Base-by-base conservation (phyloP, 2,888 invertebrate genomes). In the Epistrophe eligans region DNA sequence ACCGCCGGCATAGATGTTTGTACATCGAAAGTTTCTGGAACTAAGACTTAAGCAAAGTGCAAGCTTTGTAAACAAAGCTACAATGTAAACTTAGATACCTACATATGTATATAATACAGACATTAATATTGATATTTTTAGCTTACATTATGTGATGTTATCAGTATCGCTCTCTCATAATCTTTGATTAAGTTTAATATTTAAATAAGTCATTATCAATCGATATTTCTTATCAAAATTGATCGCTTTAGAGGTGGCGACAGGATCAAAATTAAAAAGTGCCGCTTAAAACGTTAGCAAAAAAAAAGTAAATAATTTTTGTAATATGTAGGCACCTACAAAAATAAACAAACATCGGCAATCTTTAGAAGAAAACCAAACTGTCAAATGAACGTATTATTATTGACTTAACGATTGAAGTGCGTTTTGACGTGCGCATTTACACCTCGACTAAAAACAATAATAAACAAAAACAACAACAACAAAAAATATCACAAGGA, bases 361-460 rank as follows among this genome's bases (percentile, higher is more conserved):
- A 66, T 66, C 40, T 45, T 66, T 5, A 48, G n/a, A 66, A 45
- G 17, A 43, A 45, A 17, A 66, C 32, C 48, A 79, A 79, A 52
- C 79, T 45, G 50, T 77, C 72, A 82, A 77, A 77, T 66, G 64
- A 45, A n/a, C 11, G 50, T 17, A 17, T 77, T 72, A 17, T 67
- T 73, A 82, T 79, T 67, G 60, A 83, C 73, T 73, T 48, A 60
- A 73, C 79, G 73, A 72, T 70, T 35, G 57, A 67, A 62, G 24
- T 70, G 81, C 67, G 73, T 64, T 81, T 73, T 85, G 84, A 77
- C 77, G 19, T 60, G 40, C 38, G 60, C 77, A 77, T 77, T 62
- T 45, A 72, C 55, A 40, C 35, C 48, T 28, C 35, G n/a, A 66
- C 48, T 35, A 4, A 32, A 64, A 28, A 17, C 6, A 15, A 38